Conservation (phyloP, 2,888 invertebrate species). For the Nomada fabriciana region DNA sequence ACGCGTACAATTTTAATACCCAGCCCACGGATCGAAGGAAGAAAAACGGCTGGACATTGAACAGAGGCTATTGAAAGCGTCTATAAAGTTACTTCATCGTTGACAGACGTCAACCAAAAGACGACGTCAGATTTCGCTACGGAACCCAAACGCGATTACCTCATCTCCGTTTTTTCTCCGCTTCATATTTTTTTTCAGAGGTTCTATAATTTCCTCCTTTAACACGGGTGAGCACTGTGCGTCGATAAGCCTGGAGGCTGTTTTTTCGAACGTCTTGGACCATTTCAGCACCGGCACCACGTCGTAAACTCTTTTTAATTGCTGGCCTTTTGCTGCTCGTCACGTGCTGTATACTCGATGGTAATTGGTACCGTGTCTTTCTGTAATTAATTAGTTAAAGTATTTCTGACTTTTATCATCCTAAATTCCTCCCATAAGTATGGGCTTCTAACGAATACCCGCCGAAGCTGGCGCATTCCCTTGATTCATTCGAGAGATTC, state of each 20-base stretch:
- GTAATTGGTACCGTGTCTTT: constrained; percentile 5
- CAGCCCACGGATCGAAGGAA: constrained; percentile 1
- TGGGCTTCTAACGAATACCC: neutral
- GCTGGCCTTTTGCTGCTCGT: neutral
- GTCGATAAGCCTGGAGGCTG: neutral
- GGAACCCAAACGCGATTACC: constrained; percentile 38
- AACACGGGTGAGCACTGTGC: constrained; percentile 16
- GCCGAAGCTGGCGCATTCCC: neutral
- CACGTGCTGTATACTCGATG: constrained; percentile 9
- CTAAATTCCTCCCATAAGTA: neutral
- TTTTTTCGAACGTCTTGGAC: constrained; percentile 10
- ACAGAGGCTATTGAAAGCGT: constrained; percentile 32
- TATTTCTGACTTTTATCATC: neutral
- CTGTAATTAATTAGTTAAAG: constrained; percentile 18
- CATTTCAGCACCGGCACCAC: constrained; percentile 1
- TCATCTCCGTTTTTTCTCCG: constrained; percentile 24
- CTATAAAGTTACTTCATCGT: constrained; percentile 36
- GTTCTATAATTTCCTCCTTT: constrained; percentile 8
- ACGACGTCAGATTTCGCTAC: constrained; percentile 39
- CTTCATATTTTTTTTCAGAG: neutral
- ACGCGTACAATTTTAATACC: constrained; percentile 14
- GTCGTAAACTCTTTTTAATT: constrained; percentile 30
- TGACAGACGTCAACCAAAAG: constrained; percentile 20
- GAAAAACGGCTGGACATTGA: constrained; percentile 14
- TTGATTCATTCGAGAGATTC: neutral